Evolutionary conservation across 2,888 invertebrate genomes (phyloP).

Genomic region (Chymomyza fuscimana): DNA sequence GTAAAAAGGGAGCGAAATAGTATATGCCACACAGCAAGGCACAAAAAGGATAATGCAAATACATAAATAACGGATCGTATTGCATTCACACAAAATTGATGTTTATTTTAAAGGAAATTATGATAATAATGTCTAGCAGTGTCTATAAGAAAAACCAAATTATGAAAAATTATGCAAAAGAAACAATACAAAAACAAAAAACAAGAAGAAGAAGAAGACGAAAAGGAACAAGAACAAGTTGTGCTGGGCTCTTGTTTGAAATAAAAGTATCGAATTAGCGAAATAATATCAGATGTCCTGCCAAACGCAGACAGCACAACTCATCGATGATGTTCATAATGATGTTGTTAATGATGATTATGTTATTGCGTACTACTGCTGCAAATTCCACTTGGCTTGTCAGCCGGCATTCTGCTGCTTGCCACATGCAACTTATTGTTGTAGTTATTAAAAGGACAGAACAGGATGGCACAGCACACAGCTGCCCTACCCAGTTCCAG

Average conservation of each 20-base stretch:
- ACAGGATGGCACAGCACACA: conserved; percentile 40
- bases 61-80: conserved; percentile 67
- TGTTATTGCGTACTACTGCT: conserved; percentile 29
- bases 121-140: conserved; percentile 46
- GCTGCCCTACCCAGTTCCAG: conserved; percentile 41
- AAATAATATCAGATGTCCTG: conserved; percentile 76
- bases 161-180: conserved; percentile 58
- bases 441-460: conserved; percentile 4
- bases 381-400: conserved; percentile 66
- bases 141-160: conserved; percentile 47
- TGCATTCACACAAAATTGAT: conserved; percentile 70
- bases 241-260: conserved; percentile 41
- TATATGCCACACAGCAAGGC: conserved; percentile 22
- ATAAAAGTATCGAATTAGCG: conserved; percentile 77
- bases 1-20: neutral
- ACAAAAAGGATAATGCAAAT: conserved; percentile 51
- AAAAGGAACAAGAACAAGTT: conserved; percentile 35
- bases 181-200: conserved; percentile 14
- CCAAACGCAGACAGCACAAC: conserved; percentile 21
- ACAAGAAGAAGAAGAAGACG: conserved; percentile 29
- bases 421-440: conserved; percentile 15
- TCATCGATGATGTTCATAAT: neutral
- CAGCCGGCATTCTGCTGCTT: conserved; percentile 60
- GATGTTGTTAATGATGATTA: neutral
- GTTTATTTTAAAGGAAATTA: conserved; percentile 59